These are phyloP conservation scores for Trichopoda pennipes DNA, from an alignment of 2,888 invertebrate species.

Conservation along the genomic window DNA sequence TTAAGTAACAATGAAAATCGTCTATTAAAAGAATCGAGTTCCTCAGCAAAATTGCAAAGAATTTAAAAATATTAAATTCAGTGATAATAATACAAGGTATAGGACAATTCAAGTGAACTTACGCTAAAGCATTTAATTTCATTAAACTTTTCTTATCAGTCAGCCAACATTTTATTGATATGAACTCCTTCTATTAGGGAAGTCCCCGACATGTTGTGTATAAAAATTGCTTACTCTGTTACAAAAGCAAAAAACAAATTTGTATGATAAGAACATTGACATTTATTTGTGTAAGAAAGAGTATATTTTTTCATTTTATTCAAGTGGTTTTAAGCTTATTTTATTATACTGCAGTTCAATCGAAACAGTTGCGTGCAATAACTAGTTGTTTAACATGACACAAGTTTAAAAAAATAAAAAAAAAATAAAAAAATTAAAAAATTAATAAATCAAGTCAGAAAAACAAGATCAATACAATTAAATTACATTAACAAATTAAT, in stretches of 20 bases:
- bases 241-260: not conserved
- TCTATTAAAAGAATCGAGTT: too few species aligned
- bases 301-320: not conserved
- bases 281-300: not conserved
- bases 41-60: too few species aligned
- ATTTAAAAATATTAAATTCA: too few species aligned
- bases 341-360: not conserved
- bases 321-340: conserved; percentile 24
- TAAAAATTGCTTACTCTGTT: not conserved
- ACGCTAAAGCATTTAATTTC: too few species aligned
- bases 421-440: not conserved
- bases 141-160: not conserved
- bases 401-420: not conserved
- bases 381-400: conserved; percentile 2
- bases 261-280: conserved; percentile 12
- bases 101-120: too few species aligned
- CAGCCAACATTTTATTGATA: not conserved
- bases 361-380: conserved; percentile 19
- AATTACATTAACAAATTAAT: not conserved
- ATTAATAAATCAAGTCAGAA: too few species aligned
- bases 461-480: not conserved
- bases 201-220: not conserved
- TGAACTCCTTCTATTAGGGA: conserved; percentile 15
- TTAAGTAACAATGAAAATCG: too few species aligned
- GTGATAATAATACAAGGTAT: too few species aligned